Evolutionary conservation across 2,113 vertebrate species (phyloP).

Genomic region (Xenopus tropicalis): DNA sequence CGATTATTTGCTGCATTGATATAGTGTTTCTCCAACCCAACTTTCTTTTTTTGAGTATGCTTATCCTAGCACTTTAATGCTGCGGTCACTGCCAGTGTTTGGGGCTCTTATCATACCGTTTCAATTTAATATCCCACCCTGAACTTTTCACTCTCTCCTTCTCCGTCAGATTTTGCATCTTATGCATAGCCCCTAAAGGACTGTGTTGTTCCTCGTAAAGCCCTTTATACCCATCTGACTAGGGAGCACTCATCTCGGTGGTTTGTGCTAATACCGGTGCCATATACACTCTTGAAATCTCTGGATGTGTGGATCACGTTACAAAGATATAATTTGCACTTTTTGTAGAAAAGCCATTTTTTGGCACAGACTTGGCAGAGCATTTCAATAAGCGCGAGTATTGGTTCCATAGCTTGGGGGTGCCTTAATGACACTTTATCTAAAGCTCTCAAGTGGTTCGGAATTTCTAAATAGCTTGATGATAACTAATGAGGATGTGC

Average conservation of each 20-base stretch:
- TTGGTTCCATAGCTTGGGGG: slow-evolving; percentile 49
- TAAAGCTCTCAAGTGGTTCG: slow-evolving; percentile 52
- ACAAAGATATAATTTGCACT: slow-evolving; percentile 16
- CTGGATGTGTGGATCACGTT: slow-evolving; percentile 12
- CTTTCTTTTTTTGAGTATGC: not conserved
- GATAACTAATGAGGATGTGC: slow-evolving; percentile 81
- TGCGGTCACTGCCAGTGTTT: no score
- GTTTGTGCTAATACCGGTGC: not conserved
- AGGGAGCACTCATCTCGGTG: not conserved
- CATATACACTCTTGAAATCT: not conserved
- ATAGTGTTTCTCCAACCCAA: not conserved
- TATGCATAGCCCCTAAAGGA: not conserved
- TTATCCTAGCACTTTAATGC: not conserved
- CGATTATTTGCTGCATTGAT: slow-evolving; percentile 1
- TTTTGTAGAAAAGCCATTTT: slow-evolving; percentile 48
- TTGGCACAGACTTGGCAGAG: slow-evolving; percentile 54
- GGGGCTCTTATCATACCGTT: no score
- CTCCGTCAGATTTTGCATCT: not conserved
- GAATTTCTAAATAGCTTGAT: slow-evolving; percentile 69
- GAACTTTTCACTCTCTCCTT: not conserved
- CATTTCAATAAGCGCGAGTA: slow-evolving; percentile 48
- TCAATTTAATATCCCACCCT: no score
- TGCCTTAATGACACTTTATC: slow-evolving; percentile 51
- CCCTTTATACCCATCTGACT: not conserved
- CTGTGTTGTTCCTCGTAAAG: not conserved